Base-by-base conservation (phyloP, 2,888 invertebrate species). In the Thecophora atra region DNA sequence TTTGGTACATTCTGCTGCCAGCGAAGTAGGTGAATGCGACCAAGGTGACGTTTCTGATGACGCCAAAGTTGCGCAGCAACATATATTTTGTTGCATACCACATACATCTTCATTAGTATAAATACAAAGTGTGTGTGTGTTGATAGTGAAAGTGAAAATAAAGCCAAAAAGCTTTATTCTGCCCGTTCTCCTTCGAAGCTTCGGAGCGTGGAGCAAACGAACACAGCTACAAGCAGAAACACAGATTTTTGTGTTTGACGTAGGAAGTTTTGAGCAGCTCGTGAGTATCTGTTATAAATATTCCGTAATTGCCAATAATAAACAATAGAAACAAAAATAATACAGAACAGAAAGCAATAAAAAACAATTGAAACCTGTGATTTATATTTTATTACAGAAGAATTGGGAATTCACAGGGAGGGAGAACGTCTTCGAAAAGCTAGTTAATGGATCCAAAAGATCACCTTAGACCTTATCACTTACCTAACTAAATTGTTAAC, bases 401-500 rank as follows among this genome's bases (percentile, higher is more conserved):
- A 30, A 8, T 6, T 30, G 30, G 5, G 30, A n/a, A n/a, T n/a
- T n/a, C n/a, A n/a, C n/a, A n/a, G n/a, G n/a, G n/a, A n/a, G n/a
- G n/a, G n/a, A 30, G 30, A 6, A 47, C 15, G 6, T 47, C 47
- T n/a, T 2, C n/a, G 15, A 47, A 11, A 47, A 15, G 47, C 17
- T 47, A 47, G 47, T 47, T 47, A 47, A 17, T 8, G n/a, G 17
- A 47, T 6, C n/a, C 17, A 5, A 47, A 17, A 47, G 44, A n/a
- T n/a, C 8, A 47, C 6, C 17, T 47, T 47, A 47, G n/a, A 71
- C 66, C 72, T 75, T 75, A n/a, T n/a, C 47, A 11, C 47, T 47
- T 47, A 47, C 47, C 47, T 11, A 47, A 47, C 71, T 74, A 74
- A 73, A 74, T 74, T 72, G 74, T 74, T 74, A 37, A 37, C 37